phyloP scores from a whole-genome alignment of 1,140 invertebrate species.

The Lepidurus arcticus region DNA sequence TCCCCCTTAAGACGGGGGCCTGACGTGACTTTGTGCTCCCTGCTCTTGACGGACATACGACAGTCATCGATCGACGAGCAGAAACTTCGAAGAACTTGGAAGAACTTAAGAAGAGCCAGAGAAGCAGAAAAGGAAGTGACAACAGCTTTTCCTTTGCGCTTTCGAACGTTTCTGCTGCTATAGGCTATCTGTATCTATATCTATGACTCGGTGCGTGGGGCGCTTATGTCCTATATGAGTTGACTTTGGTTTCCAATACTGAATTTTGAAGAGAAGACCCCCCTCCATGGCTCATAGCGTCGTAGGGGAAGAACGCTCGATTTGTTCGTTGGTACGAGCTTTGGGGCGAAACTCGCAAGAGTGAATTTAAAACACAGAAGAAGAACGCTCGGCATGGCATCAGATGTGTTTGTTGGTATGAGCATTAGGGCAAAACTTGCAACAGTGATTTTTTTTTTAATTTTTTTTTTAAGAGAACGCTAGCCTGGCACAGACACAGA shows the following conservation, averaged over 20 bases:
- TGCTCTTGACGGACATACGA: constrained; percentile 31
- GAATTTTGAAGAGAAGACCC: too few species aligned
- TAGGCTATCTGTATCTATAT: neutral
- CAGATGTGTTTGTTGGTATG: too few species aligned
- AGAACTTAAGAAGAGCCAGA: neutral
- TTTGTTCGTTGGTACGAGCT: neutral
- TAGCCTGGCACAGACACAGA: too few species aligned
- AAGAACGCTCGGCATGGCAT: too few species aligned
- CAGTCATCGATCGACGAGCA: constrained; percentile 29
- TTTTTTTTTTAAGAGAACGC: too few species aligned
- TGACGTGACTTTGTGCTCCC: neutral
- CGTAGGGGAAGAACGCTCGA: neutral
- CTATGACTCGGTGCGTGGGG: neutral
- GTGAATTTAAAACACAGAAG: neutral
- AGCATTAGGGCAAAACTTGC: too few species aligned
- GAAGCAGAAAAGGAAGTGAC: neutral
- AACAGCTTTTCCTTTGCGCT: neutral
- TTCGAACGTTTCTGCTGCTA: neutral
- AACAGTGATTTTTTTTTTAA: too few species aligned
- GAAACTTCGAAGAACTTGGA: neutral
- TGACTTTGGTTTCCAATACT: neutral
- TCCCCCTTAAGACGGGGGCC: constrained; percentile 24
- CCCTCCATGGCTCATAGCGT: neutral
- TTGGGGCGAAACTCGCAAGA: neutral
- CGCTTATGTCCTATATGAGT: neutral